Base-by-base conservation (phyloP, 1,140 invertebrate species). In the Scaptomyza pallida region DNA sequence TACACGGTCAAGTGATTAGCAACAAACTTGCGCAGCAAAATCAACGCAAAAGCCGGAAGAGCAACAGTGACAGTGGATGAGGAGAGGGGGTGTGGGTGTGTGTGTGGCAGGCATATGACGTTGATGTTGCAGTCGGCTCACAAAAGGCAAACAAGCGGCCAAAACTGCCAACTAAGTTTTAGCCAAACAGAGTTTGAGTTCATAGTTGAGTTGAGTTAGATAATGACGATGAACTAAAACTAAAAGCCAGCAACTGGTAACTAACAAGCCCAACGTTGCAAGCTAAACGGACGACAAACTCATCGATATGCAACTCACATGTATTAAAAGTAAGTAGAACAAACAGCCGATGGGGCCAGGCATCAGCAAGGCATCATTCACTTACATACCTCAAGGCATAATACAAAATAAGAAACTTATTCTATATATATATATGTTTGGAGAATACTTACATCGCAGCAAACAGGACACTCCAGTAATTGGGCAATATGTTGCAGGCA, bases 391-490 rank as follows among this genome's bases (percentile, higher is more conserved):
- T 54, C 26, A 63, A 45, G 59, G 17, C 15, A 43, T 15, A 21
- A 26, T 33, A 59, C 13, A 30, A 60, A n/a, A 37, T 13, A 48
- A 16, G n/a, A 8, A 41, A 45, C 26, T 30, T 30, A 50, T 16
- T 33, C 12, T 13, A 40, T 12, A 12, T 40, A 37, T 3, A 37
- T 44, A 15, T 43, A 43, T 43, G 17, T 41, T 8, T 43, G 3
- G n/a, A 9, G 21, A 26, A 17, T 21, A 86, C 90, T 90, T 78
- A 92, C 92, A 83, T 93, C 92, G 69, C 92, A 89, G 72, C 92
- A 92, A 54, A 93, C 92, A 65, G 92, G 92, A 89, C 92, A 93
- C 78, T 93, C 92, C 77, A 93, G 85, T 71, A 93, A 89, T 81
- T 92, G 90, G 65, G 92, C 81, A 69, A 92, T 91, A 76, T 92